A percentile compares a stretch with the other conserved stretches of the same genome.
These are phyloP conservation scores for Popillia japonica DNA, from an alignment of 1,140 invertebrate genomes.

Conservation along the genomic window DNA sequence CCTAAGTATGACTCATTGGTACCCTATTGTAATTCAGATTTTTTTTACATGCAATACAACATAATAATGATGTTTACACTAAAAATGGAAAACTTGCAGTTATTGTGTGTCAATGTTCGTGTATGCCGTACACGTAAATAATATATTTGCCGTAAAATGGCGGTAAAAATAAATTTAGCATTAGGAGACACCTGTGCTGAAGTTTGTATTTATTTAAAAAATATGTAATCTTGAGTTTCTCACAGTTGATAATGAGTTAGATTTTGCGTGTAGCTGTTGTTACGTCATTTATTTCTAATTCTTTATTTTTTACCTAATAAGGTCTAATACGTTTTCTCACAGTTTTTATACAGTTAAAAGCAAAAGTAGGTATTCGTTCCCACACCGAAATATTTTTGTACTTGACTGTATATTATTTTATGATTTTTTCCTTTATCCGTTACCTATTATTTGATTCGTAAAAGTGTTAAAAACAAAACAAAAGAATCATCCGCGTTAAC, in stretches of 20 bases:
- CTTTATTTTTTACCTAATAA: no score
- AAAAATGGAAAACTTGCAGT: slow-evolving; percentile 18
- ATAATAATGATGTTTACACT: neutral
- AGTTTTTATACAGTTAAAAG: neutral
- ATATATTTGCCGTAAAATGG: slow-evolving; percentile 6
- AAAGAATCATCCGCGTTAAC: neutral
- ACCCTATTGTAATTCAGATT: slow-evolving; percentile 11
- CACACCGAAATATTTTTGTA: neutral
- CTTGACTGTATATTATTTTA: neutral
- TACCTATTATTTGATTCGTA: neutral
- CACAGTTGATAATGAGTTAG: neutral
- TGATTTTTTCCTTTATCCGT: neutral
- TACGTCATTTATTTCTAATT: neutral
- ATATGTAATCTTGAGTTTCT: neutral
- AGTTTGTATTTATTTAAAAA: neutral
- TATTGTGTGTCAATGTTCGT: slow-evolving; percentile 19
- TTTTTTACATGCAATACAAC: neutral
- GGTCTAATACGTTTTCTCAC: neutral
- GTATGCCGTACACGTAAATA: neutral
- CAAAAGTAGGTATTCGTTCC: neutral
- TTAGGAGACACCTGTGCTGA: neutral
- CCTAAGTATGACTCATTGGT: slow-evolving; percentile 5
- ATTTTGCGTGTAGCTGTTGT: slow-evolving; percentile 5
- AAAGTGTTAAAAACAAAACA: neutral
- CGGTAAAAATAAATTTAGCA: neutral